Base-by-base conservation (phyloP, 2,888 invertebrate genomes). In the Drosophila prostipennis region DNA sequence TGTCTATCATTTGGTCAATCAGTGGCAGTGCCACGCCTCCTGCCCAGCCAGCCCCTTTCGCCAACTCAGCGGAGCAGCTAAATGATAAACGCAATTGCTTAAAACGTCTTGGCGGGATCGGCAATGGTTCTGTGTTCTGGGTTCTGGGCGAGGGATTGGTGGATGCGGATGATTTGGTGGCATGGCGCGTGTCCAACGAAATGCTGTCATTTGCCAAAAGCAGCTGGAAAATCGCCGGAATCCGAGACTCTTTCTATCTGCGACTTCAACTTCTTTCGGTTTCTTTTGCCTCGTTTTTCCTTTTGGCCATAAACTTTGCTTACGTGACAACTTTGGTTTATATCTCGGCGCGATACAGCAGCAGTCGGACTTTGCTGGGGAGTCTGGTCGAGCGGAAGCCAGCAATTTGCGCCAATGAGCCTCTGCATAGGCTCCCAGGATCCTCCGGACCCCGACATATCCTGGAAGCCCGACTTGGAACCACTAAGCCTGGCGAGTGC, bases 321-420 rank as follows among this genome's bases (percentile, higher is more conserved):
- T 89, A 87, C 89, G 89, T 89, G 89, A 89, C 83, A 87, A 83
- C 79, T 85, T 87, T 81, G 81, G 81, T 85, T 89, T 87, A 88
- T 88, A 85, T 83, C 85, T 77, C 77, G 70, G 85, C 77, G 78
- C 71, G 68, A 58, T 69, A 67, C 63, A 60, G 58, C 56, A 68
- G 64, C 48, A 40, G 55, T 52, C 42, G 68, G 54, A 64, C 49
- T 57, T 51, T 55, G 42, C 55, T 37, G 54, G 42, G 42, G 7
- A 53, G 57, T 37, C 42, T 23, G 40, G 16, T 23, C 29, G n/a
- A 61, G 34, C 48, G 60, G 43, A 74, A 69, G 58, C 48, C 65
- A 67, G 58, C 67, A 70, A 75, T 75, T 78, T 77, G 73, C 54
- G 64, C 71, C 74, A 70, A 71, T 73, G 74, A 72, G 74, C 63